Conservation (phyloP, 2,797 vertebrate species). For the Clarias laeviceps region DNA sequence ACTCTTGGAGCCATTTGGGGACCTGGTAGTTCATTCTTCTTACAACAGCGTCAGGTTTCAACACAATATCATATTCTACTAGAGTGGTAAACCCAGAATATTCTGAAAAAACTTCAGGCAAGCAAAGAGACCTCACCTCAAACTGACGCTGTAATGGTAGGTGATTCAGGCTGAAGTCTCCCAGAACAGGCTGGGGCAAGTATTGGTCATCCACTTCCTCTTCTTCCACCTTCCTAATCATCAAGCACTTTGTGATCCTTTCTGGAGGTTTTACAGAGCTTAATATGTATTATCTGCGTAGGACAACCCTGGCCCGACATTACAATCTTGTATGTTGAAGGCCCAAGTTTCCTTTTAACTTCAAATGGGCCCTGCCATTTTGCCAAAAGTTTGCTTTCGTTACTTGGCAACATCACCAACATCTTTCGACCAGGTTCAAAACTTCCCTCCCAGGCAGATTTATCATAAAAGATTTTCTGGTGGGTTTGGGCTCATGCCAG, state of each 20-base stretch:
- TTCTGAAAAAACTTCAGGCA: neutral
- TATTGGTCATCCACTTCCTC: neutral
- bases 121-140: neutral
- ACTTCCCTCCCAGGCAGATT: neutral
- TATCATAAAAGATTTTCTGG: neutral
- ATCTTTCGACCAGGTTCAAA: neutral
- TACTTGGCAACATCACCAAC: neutral
- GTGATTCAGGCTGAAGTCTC: neutral
- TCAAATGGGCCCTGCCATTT: conserved; percentile 4
- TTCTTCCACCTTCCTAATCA: neutral
- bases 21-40: neutral
- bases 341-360: neutral
- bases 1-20: neutral
- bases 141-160: no score
- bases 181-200: neutral
- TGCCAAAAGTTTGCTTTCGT: neutral
- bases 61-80: neutral
- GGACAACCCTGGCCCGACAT: neutral
- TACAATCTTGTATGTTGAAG: neutral
- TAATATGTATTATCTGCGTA: neutral
- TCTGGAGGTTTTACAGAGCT: neutral
- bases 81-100: neutral
- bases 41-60: neutral
- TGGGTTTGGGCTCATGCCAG: neutral
- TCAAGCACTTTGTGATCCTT: neutral